Evolutionary conservation across 2,888 invertebrate species (phyloP).

Genomic region (Vesta saturnalis): DNA sequence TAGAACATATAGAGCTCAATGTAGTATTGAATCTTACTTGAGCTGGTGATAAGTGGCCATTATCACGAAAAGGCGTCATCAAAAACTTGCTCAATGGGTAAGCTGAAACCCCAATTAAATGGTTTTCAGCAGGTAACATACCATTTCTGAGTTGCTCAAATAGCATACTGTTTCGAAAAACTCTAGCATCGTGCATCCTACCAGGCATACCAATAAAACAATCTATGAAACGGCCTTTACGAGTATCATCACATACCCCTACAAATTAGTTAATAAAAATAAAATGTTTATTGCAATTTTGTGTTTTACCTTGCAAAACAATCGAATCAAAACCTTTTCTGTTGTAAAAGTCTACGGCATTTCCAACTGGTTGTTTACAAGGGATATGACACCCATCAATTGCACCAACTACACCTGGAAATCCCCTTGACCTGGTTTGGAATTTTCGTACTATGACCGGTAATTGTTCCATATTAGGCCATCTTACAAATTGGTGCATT

Average conservation of each 20-base stretch:
- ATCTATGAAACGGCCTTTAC: slow-evolving; percentile 7
- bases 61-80: slow-evolving; percentile 29
- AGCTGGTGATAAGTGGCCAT: slow-evolving; percentile 27
- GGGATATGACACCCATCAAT: slow-evolving; percentile 1
- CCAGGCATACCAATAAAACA: slow-evolving; percentile 4
- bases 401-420: not conserved
- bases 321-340: slow-evolving; percentile 9
- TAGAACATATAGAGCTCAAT: not conserved
- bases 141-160: slow-evolving; percentile 11
- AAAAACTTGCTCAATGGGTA: slow-evolving; percentile 26
- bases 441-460: slow-evolving; percentile 2
- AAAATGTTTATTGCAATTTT: not conserved
- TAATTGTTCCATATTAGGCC: not conserved
- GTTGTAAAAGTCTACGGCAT: slow-evolving; percentile 7
- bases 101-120: slow-evolving; percentile 36
- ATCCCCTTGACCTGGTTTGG: not conserved
- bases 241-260: slow-evolving; percentile 11
- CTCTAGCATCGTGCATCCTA: slow-evolving; percentile 34
- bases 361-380: slow-evolving; percentile 1
- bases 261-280: not conserved
- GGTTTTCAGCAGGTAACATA: slow-evolving; percentile 13
- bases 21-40: slow-evolving; percentile 7
- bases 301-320: not conserved
- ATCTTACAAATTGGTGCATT: slow-evolving; percentile 3
- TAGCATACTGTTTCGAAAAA: slow-evolving; percentile 29